Percentiles rank a stretch among this genome's conserved stretches.
These are phyloP conservation scores for Eristalinus aeneus DNA, from an alignment of 2,888 invertebrate species.

Conservation along the genomic window DNA sequence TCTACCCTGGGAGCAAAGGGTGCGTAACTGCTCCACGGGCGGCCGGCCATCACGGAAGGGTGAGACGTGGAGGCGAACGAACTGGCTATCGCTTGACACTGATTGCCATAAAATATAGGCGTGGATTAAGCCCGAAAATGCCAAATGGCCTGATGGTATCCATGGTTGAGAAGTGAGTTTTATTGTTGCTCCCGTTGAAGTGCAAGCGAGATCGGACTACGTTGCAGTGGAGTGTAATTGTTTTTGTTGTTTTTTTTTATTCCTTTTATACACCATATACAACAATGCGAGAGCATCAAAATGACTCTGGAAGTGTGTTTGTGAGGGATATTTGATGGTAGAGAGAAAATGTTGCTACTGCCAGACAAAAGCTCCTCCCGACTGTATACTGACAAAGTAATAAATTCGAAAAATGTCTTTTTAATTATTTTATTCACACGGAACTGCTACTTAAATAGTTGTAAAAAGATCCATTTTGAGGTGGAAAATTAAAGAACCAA, in stretches of 20 bases:
- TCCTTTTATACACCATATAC: neutral
- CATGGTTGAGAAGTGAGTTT: constrained; percentile 16
- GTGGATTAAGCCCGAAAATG: constrained; percentile 45
- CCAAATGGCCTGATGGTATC: constrained; percentile 23
- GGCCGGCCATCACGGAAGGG: constrained; percentile 5
- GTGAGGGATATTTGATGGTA: neutral
- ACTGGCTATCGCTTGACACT: constrained; percentile 21
- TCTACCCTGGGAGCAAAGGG: neutral
- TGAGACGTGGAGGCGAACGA: constrained; percentile 18
- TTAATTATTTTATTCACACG: constrained; percentile 47
- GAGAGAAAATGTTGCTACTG: neutral
- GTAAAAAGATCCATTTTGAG: constrained; percentile 21
- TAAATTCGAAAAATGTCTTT: constrained; percentile 35
- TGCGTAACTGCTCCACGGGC: neutral
- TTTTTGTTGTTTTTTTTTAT: neutral
- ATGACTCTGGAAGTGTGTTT: neutral
- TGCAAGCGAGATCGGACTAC: constrained; percentile 46
- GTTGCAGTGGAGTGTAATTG: constrained; percentile 18
- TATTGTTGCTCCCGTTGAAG: constrained; percentile 18
- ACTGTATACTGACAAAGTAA: neutral
- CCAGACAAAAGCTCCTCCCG: constrained; percentile 11
- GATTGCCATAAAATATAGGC: constrained; percentile 41
- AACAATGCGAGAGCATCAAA: neutral
- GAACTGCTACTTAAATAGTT: constrained; percentile 18
- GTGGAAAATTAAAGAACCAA: neutral